Evolutionary conservation across 2,797 vertebrate genomes (phyloP).

Genomic region (Micropoecilia bifurca): DNA sequence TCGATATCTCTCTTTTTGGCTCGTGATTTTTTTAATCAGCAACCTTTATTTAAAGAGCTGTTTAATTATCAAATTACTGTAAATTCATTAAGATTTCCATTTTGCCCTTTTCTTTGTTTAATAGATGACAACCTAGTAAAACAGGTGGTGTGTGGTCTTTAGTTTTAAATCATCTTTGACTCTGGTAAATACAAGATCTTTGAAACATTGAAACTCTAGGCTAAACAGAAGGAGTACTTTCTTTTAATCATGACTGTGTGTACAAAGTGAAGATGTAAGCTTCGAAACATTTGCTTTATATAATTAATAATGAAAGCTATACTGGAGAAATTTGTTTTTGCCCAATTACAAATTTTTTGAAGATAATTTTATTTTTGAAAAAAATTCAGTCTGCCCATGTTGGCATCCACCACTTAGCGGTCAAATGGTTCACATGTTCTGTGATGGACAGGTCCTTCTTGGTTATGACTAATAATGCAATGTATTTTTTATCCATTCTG

Average conservation of each 20-base stretch:
- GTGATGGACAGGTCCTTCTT: background rate
- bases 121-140: background rate
- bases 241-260: background rate
- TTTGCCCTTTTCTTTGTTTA: background rate
- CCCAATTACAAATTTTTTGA: background rate
- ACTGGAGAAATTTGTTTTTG: background rate
- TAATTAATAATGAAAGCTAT: background rate
- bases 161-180: background rate
- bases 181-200: background rate
- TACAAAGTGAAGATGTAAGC: background rate
- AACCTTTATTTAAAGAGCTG: background rate
- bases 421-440: background rate
- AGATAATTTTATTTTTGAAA: background rate
- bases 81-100: background rate
- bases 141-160: background rate
- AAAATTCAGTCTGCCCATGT: background rate
- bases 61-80: background rate
- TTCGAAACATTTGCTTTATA: too few relatives aligned
- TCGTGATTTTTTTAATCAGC: background rate
- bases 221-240: background rate
- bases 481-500: background rate
- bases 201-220: background rate
- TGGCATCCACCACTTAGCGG: background rate
- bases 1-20: background rate
- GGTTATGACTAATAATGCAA: background rate